phyloP scores from a whole-genome alignment of 1,140 invertebrate species.

The Tetramorium alpestre region DNA sequence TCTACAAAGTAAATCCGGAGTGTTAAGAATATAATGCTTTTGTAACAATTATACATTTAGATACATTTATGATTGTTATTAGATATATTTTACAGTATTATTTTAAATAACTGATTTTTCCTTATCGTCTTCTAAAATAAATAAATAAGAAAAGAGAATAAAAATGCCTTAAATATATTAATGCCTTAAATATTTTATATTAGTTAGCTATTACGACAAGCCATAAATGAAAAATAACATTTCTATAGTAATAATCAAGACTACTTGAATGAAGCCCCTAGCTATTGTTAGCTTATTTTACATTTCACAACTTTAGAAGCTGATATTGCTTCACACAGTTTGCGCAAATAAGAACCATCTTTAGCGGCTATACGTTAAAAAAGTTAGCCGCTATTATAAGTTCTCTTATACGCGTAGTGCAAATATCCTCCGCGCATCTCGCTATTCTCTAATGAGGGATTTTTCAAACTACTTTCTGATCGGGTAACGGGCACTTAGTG shows the following conservation, averaged over 20 bases:
- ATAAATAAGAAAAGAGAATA: background rate
- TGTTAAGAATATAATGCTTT: background rate
- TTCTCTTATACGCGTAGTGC: conserved; percentile 28
- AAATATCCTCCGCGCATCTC: conserved; percentile 24
- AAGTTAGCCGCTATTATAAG: conserved; percentile 22
- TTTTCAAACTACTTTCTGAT: conserved; percentile 45
- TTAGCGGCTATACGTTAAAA: conserved; percentile 29
- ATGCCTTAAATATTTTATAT: background rate
- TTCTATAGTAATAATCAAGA: conserved; percentile 6
- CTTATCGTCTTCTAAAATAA: background rate
- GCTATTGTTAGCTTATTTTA: conserved; percentile 28
- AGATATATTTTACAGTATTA: background rate
- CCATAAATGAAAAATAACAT: background rate
- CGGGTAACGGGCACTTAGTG: background rate
- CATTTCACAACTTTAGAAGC: conserved; percentile 24
- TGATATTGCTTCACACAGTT: conserved; percentile 24
- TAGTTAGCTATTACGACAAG: background rate
- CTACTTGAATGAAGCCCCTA: background rate
- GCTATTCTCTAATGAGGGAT: conserved; percentile 32
- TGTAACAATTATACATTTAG: background rate
- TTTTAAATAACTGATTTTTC: background rate
- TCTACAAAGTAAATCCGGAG: background rate
- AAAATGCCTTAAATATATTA: background rate
- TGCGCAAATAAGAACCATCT: conserved; percentile 30
- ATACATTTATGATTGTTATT: background rate